Evolutionary conservation across 1,140 invertebrate species (phyloP), one percentile per base, ranked within the genome.

Genomic region (Rhyacophila brunnea): DNA sequence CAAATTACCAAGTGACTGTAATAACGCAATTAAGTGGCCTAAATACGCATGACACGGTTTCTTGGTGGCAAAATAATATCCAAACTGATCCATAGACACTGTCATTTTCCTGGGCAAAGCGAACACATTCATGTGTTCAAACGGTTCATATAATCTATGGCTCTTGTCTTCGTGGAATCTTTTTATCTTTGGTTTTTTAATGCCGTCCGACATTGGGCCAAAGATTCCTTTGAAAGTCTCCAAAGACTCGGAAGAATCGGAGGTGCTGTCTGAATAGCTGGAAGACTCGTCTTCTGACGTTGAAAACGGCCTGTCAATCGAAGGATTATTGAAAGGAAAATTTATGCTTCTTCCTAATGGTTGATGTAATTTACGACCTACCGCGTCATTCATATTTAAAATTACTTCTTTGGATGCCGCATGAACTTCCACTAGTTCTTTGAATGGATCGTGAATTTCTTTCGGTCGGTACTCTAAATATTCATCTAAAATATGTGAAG

Each of bases 11-110:
- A 13, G 20, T 19, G 34, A 36, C 19, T 60, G 62, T 2, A 60
- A 38, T 9, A 56, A 49, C 1, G 58, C 57, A 32, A 65, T 65
- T 13, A 73, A 50, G 44, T 74, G 68, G 2, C 71, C 70, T 58
- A 75, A 72, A 48, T 72, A 74, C 6, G 70, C 70, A 60, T 75
- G 71, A 47, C 73, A 75, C 0, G 70, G 66, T 10, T 66, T 69
- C 58, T 71, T 74, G n/a, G 67, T 68, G 34, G 71, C 68, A 59
- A 74, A 70, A 38, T 74, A 70, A 42, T 69, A 58, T 6, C 70
- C 73, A 47, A 68, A 60, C 17, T 66, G 63, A 52, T 74, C 73
- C 0, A 70, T 58, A 1, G 66, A 67, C 1, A 75, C 66, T 10
- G 67, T 62, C 14, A 67, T 65, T 52, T 63, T 63, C 1, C 59